Base-by-base conservation (phyloP, 2,113 vertebrate species). In the Trochalopteron elliotii region DNA sequence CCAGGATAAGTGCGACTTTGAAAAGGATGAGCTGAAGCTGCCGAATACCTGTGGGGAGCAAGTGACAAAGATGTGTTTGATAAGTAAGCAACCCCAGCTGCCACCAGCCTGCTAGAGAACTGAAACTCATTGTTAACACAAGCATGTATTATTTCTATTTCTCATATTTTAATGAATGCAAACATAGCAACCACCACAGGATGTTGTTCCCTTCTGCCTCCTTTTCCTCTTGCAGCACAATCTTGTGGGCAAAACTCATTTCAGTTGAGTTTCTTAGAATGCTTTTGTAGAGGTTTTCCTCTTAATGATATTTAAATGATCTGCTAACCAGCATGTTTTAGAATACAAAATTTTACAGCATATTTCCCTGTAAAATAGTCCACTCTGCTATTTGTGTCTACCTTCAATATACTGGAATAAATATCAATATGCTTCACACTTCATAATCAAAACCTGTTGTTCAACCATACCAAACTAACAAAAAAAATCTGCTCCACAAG, bases 21-120 rank as follows among this genome's bases (percentile, higher is more conserved):
- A 99, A 98, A 19, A 99, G 98, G 95, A 99, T 99, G 69, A 99
- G 98, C 72, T 99, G 99, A 80, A 99, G 98, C 90, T 99, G 99
- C 81, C 98, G 98, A 96, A 99, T 99, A 97, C 99, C 99, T 99
- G 93, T 39, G 39, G 84, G 52, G 1, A 89, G n/a, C 7, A 8
- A 94, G 39, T 39, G 71, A 67, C 22, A 85, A 65, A 82, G 44
- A 39, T 11, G 4, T 27, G n/a, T 79, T 78, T 56, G 87, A 4
- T 24, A 47, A 4, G 2, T 8, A 39, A 83, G 35, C 44, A 88
- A 50, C 9, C 23, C n/a, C 33, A 70, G 71, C 28, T 90, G 40
- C 53, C 57, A 59, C 45, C 45, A 90, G 45, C 28, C 50, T 21
- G 20, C 30, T 27, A 27, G 19, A n/a, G n/a, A 56, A 33, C 39